Evolutionary conservation across 2,113 vertebrate species (phyloP), one percentile per base, ranked within the genome.

Genomic region (Ptilonorhynchus violaceus): DNA sequence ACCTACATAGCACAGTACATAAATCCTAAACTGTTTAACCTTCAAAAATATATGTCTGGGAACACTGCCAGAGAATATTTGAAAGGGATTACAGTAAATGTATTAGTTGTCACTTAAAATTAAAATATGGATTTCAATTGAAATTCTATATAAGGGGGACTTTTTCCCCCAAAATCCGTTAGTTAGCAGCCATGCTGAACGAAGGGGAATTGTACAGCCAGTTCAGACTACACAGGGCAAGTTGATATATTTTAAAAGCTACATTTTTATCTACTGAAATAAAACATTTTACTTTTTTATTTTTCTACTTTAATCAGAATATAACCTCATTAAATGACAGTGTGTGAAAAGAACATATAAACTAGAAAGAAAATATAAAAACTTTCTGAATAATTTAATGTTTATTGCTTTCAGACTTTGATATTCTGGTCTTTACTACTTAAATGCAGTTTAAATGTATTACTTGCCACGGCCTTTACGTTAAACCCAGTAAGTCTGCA

Each of bases 401-500:
- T 95, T 97, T 97, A 97, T 97, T 94, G 77, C 89, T 82, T 64
- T 87, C 55, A 89, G 77, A 95, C 88, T 97, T 97, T 96, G 92
- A 96, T 95, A 94, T 68, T 91, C 88, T 89, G 95, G 86, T 95
- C 89, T 95, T 95, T 83, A 97, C 95, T 96, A 94, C 97, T 98
- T 98, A 98, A 98, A 97, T 82, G 97, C 88, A 97, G 87, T 98
- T 97, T 98, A 98, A 98, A 98, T 98, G 93, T 97, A 98, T 97
- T 97, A 97, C 91, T 97, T 96, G 87, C 88, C 91, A 95, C 17
- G 84, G 95, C 96, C 94, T 92, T 94, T 78, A 93, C 75, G 85
- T 96, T 93, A 97, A 97, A 97, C 53, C 50, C 96, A 97, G 53
- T 68, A 95, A 96, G 88, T 69, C 91, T 97, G 93, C 95, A 94